phyloP scores from a whole-genome alignment of 2,113 vertebrate species.

The Oncorhynchus nerka region DNA sequence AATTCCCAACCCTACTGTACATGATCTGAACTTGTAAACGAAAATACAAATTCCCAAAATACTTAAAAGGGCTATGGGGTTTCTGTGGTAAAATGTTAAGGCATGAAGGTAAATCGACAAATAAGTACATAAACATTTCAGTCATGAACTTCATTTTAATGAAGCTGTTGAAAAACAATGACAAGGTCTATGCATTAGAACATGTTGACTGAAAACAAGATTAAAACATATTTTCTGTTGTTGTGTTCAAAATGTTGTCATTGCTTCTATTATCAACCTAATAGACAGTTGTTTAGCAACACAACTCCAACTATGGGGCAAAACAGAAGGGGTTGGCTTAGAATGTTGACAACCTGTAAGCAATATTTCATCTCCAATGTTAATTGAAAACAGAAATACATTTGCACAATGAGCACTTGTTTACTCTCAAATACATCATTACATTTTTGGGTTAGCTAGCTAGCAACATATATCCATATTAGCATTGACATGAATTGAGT shows the following conservation, averaged over 20 bases:
- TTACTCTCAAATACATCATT: not conserved
- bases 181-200: conserved; percentile 20
- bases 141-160: conserved; percentile 65
- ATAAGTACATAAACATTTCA: conserved; percentile 16
- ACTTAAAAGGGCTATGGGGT: no score
- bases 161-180: conserved; percentile 56
- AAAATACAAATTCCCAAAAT: no score
- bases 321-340: no score
- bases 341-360: no score
- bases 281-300: not conserved
- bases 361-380: no score
- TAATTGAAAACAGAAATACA: no score
- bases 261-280: not conserved
- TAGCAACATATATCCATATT: no score
- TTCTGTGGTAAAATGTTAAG: not conserved
- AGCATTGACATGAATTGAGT: no score
- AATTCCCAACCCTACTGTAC: no score
- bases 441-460: not conserved
- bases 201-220: not conserved
- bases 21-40: no score
- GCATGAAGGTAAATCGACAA: not conserved
- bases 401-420: no score
- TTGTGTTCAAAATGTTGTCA: not conserved
- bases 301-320: no score
- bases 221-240: not conserved